phyloP scores from a whole-genome alignment of 2,797 vertebrate species.

The Rhynchonycteris naso region DNA sequence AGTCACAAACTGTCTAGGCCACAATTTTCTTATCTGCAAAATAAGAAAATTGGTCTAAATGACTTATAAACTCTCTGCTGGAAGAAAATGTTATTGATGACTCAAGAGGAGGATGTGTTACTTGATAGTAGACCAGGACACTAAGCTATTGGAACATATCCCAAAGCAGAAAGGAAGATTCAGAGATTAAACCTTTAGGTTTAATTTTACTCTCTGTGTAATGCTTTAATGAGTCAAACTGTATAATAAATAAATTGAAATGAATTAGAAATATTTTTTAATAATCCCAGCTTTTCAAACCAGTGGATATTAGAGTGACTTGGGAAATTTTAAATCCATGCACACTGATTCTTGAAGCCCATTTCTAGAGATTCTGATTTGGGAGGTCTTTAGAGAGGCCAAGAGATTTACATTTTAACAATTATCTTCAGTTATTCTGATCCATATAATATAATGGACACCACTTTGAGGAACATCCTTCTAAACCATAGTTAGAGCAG shows the following conservation, averaged over 20 bases:
- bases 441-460: background rate
- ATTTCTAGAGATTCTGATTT: background rate
- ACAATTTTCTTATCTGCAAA: background rate
- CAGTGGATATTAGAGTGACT: background rate
- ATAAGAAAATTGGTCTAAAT: constrained; percentile 5
- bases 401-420: background rate
- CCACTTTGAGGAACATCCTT: background rate
- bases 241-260: background rate
- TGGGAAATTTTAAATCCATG: background rate
- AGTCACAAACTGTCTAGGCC: background rate
- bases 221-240: background rate
- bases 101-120: background rate
- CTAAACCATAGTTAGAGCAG: background rate
- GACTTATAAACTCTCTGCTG: constrained; percentile 8
- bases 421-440: background rate
- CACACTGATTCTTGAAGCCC: background rate
- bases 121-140: background rate
- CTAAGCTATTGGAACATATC: background rate
- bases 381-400: background rate
- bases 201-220: background rate
- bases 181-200: background rate
- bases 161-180: constrained; percentile 16
- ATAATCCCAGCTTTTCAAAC: background rate
- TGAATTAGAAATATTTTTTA: constrained; percentile 28
- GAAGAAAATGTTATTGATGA: constrained; percentile 43